Conservation (phyloP, 2,888 invertebrate genomes). For the Pegoplata infirma region DNA sequence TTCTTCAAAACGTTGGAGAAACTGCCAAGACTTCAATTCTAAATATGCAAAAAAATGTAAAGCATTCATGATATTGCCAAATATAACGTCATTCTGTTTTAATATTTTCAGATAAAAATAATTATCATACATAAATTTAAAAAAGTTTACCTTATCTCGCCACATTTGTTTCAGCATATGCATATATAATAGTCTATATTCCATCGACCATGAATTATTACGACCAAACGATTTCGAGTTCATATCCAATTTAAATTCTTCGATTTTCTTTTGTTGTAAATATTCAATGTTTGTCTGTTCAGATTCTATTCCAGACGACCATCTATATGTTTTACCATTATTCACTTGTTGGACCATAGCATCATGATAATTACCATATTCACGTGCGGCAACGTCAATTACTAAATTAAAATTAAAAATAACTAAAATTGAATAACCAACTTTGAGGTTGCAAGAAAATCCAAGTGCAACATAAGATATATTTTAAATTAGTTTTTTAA, state of each 20-base stretch:
- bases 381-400: constrained; percentile 88
- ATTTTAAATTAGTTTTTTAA: no score
- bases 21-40: no score
- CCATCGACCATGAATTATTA: constrained; percentile 81
- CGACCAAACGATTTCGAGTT: constrained; percentile 54
- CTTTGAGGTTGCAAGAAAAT: no score
- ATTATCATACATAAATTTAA: not conserved
- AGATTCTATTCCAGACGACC: constrained; percentile 73
- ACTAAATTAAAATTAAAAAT: constrained; percentile 78
- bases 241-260: constrained; percentile 32
- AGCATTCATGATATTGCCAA: no score
- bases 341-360: constrained; percentile 84
- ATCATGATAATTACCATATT: constrained; percentile 86
- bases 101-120: no score
- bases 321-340: constrained; percentile 81
- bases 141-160: constrained; percentile 82
- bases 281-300: constrained; percentile 1
- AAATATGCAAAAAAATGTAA: no score
- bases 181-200: constrained; percentile 83
- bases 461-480: no score
- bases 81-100: no score
- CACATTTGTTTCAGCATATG: constrained; percentile 87
- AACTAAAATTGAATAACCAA: no score
- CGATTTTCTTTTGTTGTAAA: not conserved
- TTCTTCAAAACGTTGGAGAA: no score